These are phyloP conservation scores for Isaurus tuberculatus DNA, from an alignment of 92 coral and sea anemone species.

Conservation along the genomic window DNA sequence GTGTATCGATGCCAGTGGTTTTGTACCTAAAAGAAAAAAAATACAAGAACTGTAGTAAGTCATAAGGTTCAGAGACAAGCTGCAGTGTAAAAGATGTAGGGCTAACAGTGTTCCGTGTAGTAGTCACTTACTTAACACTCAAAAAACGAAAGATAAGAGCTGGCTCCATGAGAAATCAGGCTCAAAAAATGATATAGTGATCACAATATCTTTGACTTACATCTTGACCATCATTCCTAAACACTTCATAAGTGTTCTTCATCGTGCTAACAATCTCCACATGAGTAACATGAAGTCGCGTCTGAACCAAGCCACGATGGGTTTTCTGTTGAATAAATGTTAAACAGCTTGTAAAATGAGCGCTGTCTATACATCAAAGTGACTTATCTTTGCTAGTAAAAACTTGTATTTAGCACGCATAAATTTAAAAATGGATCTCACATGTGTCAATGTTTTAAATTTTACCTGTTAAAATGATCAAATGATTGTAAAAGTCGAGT, in stretches of 20 bases:
- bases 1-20: conserved; percentile 99
- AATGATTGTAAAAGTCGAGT: no score
- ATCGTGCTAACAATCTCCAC: conserved; percentile 90
- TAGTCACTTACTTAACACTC: not conserved
- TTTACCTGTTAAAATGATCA: no score
- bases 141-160: not conserved
- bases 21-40: conserved; percentile 76
- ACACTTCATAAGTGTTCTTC: conserved; percentile 94
- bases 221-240: conserved; percentile 96
- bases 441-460: no score
- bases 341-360: not conserved
- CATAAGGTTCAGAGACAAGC: not conserved
- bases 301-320: conserved; percentile 87
- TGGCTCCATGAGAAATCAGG: not conserved
- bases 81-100: no score
- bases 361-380: no score
- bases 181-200: not conserved
- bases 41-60: not conserved
- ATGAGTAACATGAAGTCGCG: conserved; percentile 91
- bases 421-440: no score
- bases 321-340: conserved; percentile 69
- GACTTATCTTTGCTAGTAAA: no score
- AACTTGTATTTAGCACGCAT: not conserved
- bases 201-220: conserved; percentile 40
- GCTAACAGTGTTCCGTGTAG: no score